phyloP scores from a whole-genome alignment of 37 sponge, comb jelly and placozoan genomes.

The Hexactinellida sp. region DNA sequence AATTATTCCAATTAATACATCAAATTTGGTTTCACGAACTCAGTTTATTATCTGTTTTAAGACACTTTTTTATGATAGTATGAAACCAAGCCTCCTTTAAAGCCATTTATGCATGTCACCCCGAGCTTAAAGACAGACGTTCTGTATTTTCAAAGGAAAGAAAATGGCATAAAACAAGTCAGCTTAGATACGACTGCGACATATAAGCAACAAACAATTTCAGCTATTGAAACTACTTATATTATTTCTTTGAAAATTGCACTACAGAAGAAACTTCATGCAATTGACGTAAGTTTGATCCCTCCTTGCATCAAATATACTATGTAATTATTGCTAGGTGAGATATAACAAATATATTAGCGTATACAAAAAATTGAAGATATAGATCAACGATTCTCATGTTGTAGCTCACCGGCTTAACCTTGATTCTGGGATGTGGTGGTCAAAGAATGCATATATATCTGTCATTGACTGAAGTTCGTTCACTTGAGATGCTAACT shows the following conservation, averaged over 20 bases:
- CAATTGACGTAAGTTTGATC: background rate
- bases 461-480: too few species aligned
- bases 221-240: background rate
- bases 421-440: too few species aligned
- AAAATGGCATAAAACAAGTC: background rate
- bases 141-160: constrained; percentile 15
- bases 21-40: background rate
- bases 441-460: too few species aligned
- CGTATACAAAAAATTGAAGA: too few species aligned
- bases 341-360: background rate
- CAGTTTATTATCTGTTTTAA: constrained; percentile 5
- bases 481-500: too few species aligned
- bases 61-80: background rate
- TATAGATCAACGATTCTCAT: too few species aligned
- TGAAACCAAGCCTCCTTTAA: background rate
- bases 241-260: constrained; percentile 14
- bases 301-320: background rate
- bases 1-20: constrained; percentile 6
- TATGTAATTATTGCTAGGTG: background rate
- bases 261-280: background rate
- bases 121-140: background rate
- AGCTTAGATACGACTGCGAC: background rate
- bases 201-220: constrained; percentile 11
- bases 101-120: background rate
- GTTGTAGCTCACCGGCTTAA: too few species aligned